Conservation (phyloP, 1,140 invertebrate species). For the Aphelinus atriplicis region DNA sequence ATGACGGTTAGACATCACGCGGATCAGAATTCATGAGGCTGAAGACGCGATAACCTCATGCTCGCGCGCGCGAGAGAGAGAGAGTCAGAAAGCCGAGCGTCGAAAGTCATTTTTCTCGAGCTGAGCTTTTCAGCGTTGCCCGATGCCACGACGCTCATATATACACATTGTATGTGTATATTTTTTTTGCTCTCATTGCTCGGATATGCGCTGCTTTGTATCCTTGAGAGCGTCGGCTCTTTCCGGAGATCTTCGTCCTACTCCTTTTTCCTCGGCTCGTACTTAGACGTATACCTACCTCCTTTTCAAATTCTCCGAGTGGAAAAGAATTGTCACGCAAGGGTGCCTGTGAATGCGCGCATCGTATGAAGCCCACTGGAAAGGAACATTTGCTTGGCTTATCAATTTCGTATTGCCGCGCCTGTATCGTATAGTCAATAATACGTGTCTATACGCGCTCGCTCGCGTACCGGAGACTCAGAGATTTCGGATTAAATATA, state of each 20-base stretch:
- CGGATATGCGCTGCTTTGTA: constrained; percentile 12
- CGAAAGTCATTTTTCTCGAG: constrained; percentile 6
- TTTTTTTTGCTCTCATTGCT: constrained; percentile 16
- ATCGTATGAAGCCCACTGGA: background rate
- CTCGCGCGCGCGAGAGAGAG: background rate
- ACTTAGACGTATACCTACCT: constrained; percentile 1
- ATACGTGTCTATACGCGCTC: no score
- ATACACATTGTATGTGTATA: background rate
- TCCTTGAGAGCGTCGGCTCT: constrained; percentile 15
- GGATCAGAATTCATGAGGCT: constrained; percentile 13
- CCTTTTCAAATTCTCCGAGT: constrained; percentile 7
- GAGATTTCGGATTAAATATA: no score
- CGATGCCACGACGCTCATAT: no score
- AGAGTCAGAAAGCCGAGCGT: background rate
- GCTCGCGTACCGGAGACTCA: no score
- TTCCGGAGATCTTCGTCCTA: background rate
- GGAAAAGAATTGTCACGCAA: background rate
- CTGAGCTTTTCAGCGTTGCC: background rate
- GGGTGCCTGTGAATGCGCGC: background rate
- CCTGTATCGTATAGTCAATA: no score
- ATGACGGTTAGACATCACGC: background rate
- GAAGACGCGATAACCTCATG: background rate
- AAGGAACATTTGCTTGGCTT: no score
- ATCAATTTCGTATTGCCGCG: no score
- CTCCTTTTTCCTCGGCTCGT: background rate